Conservation (phyloP, 1,140 invertebrate species). For the Venturia canescens region DNA sequence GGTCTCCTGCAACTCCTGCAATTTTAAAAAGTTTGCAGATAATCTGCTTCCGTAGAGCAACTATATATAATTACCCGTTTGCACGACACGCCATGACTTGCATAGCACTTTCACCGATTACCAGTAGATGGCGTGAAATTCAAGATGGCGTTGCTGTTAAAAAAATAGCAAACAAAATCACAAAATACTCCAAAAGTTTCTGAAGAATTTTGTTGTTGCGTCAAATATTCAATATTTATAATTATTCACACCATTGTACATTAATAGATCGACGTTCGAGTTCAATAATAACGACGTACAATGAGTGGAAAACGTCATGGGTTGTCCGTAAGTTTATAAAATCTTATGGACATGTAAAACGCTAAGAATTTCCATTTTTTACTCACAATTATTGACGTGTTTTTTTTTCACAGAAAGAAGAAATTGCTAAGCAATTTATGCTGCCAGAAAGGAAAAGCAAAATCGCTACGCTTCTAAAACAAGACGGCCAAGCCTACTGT, state of each 20-base stretch:
- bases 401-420: slow-evolving; percentile 83
- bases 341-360: background rate
- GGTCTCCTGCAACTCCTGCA: too few species aligned
- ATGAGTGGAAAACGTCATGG: slow-evolving; percentile 62
- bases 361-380: background rate
- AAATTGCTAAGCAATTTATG: slow-evolving; percentile 93
- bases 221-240: background rate
- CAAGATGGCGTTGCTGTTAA: background rate
- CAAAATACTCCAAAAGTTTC: background rate
- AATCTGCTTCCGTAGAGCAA: too few species aligned
- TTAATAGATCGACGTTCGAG: background rate
- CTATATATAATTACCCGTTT: too few species aligned
- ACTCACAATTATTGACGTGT: slow-evolving; percentile 17
- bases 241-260: background rate
- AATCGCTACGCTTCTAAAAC: slow-evolving; percentile 91
- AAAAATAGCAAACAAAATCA: background rate
- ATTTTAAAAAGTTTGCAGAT: too few species aligned
- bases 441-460: slow-evolving; percentile 94
- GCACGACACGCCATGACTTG: too few species aligned
- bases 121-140: background rate
- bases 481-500: slow-evolving; percentile 94
- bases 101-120: background rate
- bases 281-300: background rate
- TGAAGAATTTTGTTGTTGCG: background rate
- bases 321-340: slow-evolving; percentile 56